Evolutionary conservation across 1,140 invertebrate species (phyloP).

Genomic region (Mizuhopecten yessoensis): DNA sequence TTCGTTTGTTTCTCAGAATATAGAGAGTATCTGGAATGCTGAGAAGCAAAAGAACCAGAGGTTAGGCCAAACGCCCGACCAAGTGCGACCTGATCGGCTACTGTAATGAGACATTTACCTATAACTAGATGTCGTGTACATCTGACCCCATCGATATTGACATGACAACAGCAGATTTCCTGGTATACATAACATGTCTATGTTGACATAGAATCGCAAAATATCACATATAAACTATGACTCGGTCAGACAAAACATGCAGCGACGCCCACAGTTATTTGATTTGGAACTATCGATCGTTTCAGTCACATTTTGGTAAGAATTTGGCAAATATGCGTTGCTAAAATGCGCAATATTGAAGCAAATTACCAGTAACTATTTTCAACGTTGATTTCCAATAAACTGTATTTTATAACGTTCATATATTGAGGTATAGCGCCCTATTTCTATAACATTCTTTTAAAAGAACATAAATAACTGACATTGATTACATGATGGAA

Average conservation of each 20-base stretch:
- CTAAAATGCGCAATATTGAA: no score
- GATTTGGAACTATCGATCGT: background rate
- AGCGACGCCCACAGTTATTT: background rate
- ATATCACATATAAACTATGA: background rate
- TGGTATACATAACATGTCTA: background rate
- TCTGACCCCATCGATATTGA: background rate
- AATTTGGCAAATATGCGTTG: background rate
- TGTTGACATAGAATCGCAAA: background rate
- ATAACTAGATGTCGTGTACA: background rate
- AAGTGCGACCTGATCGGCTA: background rate
- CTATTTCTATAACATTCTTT: no score
- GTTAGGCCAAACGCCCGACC: no score
- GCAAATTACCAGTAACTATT: no score
- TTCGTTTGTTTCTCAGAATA: no score
- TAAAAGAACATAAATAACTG: no score
- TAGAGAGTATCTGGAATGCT: no score
- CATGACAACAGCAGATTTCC: background rate
- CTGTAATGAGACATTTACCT: background rate
- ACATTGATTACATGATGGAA: no score
- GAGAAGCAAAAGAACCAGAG: no score
- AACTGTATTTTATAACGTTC: background rate
- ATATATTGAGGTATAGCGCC: no score
- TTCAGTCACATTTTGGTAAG: background rate
- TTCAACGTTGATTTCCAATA: no score
- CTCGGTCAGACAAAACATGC: background rate